These are phyloP conservation scores for Melanotaenia pygmaea DNA, from an alignment of 2,797 vertebrate genomes.

Conservation along the genomic window DNA sequence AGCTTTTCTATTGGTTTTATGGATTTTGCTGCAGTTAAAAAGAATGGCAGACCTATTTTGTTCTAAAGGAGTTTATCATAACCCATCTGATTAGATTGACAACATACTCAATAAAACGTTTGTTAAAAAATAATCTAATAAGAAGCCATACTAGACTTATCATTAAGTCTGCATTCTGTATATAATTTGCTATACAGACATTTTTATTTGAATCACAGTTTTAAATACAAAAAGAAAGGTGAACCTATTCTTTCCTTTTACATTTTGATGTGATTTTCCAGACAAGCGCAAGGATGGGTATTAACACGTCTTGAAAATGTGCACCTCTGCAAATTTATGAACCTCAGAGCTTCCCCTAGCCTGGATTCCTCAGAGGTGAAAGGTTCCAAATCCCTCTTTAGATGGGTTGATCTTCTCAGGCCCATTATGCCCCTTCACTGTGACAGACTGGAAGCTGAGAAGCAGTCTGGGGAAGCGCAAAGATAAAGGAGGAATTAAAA, in stretches of 20 bases:
- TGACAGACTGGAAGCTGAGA: constrained; percentile 78
- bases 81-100: constrained; percentile 75
- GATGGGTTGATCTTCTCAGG: constrained; percentile 84
- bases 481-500: constrained; percentile 81
- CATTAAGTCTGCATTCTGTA: constrained; percentile 52
- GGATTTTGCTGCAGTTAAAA: constrained; percentile 85
- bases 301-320: constrained; percentile 73
- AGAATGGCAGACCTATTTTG: constrained; percentile 72
- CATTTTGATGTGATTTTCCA: constrained; percentile 66
- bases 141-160: constrained; percentile 54
- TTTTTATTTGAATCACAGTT: constrained; percentile 58
- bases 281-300: constrained; percentile 63
- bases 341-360: constrained; percentile 62
- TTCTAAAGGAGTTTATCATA: constrained; percentile 77
- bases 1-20: constrained; percentile 88
- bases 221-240: constrained; percentile 53
- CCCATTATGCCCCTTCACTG: constrained; percentile 79
- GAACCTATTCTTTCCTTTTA: constrained; percentile 53
- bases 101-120: constrained; percentile 78
- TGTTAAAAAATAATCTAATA: constrained; percentile 79
- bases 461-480: constrained; percentile 70
- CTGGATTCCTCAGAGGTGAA: constrained; percentile 80
- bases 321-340: constrained; percentile 75
- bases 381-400: constrained; percentile 84
- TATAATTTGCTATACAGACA: constrained; percentile 29